A percentile compares a stretch with the other conserved stretches of the same genome.
These are phyloP conservation scores for Drosophila tsacasi DNA, from an alignment of 1,140 invertebrate genomes.

Conservation along the genomic window DNA sequence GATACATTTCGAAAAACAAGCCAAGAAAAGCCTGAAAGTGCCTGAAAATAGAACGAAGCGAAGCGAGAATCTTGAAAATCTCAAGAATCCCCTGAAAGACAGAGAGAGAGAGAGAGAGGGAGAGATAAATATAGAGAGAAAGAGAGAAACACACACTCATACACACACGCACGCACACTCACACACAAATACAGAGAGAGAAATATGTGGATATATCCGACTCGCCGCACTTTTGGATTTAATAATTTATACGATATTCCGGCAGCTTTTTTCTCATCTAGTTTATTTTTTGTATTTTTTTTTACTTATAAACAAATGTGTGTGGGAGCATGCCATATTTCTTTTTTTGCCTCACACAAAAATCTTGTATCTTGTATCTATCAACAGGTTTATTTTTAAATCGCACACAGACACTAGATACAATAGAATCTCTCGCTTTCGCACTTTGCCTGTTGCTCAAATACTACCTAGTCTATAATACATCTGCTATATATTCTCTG, in stretches of 20 bases:
- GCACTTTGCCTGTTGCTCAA: slow-evolving; percentile 1
- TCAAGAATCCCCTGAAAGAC: slow-evolving; percentile 8
- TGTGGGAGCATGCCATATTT: slow-evolving; percentile 31
- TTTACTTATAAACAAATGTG: slow-evolving; percentile 21
- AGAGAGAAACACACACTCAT: slow-evolving; percentile 19
- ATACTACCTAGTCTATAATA: slow-evolving; percentile 1
- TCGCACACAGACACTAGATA: slow-evolving; percentile 35
- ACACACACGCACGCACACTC: slow-evolving; percentile 18
- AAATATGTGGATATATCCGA: slow-evolving; percentile 43
- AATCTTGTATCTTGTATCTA: slow-evolving; percentile 45
- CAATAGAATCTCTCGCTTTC: slow-evolving; percentile 24
- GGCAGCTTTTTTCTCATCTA: background rate
- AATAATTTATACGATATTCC: slow-evolving; percentile 13
- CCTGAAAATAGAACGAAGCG: slow-evolving; percentile 68
- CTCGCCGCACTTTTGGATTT: slow-evolving; percentile 20
- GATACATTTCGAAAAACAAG: slow-evolving; percentile 55
- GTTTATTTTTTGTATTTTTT: background rate
- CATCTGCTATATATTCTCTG: background rate
- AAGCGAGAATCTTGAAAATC: slow-evolving; percentile 21
- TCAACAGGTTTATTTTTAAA: slow-evolving; percentile 56
- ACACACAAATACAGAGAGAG: slow-evolving; percentile 10
- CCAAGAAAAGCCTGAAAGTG: slow-evolving; percentile 46
- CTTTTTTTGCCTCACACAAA: slow-evolving; percentile 7
- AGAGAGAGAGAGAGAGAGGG: background rate
- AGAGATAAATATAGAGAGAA: background rate